These are phyloP conservation scores for Sebastes alutus DNA, from an alignment of 2,797 vertebrate genomes.

Conservation along the genomic window DNA sequence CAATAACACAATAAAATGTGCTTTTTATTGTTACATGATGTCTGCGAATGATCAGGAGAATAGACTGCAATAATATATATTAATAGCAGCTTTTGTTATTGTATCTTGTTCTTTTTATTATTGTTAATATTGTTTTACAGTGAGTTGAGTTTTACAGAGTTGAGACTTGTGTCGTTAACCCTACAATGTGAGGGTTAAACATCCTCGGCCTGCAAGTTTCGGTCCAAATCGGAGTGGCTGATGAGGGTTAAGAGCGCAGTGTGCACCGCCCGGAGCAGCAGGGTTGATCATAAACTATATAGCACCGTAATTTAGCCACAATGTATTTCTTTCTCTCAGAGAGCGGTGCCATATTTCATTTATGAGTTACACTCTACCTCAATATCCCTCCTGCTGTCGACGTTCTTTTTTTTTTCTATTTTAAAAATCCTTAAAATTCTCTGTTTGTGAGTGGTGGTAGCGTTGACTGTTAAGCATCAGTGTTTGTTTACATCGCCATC, in stretches of 20 bases:
- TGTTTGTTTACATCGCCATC: conserved; percentile 30
- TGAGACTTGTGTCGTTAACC: conserved; percentile 9
- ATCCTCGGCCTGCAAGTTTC: conserved; percentile 2
- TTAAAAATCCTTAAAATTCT: conserved; percentile 61
- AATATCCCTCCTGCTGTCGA: conserved; percentile 58
- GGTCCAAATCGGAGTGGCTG: conserved; percentile 17
- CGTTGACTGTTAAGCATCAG: conserved; percentile 40
- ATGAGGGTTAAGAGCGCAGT: conserved; percentile 41
- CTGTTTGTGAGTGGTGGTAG: conserved; percentile 24
- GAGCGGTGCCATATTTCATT: conserved; percentile 67
- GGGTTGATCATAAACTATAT: conserved; percentile 65
- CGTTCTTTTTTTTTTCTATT: conserved; percentile 54
- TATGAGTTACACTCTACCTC: conserved; percentile 57
- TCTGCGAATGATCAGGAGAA: not conserved
- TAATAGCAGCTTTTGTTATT: not conserved
- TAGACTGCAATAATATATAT: not conserved
- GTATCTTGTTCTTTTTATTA: not conserved
- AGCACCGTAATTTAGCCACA: conserved; percentile 63
- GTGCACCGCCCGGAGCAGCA: conserved; percentile 42
- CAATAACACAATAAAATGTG: not conserved
- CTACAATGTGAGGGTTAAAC: not conserved
- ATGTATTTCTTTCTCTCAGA: conserved; percentile 62
- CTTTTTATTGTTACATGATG: not conserved
- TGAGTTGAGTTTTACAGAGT: not conserved
- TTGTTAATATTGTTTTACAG: not conserved